These are phyloP conservation scores for Zoanthus gigantus DNA, from an alignment of 92 coral and sea anemone genomes.

Conservation along the genomic window DNA sequence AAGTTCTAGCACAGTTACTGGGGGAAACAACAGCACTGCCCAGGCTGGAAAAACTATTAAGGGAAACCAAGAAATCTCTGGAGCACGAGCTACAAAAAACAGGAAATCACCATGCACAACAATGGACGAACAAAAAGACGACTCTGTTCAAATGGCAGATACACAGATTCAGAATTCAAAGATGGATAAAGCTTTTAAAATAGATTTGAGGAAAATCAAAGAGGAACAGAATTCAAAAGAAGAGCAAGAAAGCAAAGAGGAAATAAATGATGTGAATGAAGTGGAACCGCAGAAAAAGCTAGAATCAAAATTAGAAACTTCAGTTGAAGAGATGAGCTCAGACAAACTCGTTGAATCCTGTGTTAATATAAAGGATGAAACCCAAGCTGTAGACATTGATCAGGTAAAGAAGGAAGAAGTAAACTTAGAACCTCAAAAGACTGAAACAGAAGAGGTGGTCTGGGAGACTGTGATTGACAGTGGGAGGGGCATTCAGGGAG, in stretches of 20 bases:
- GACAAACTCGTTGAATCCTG: background rate
- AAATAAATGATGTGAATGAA: constrained; percentile 5
- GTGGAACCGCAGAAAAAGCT: background rate
- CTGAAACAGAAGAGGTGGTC: constrained; percentile 69
- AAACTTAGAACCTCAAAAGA: constrained; percentile 43
- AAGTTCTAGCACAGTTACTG: constrained; percentile 27
- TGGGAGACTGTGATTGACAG: constrained; percentile 95
- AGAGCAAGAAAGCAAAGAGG: constrained; percentile 16
- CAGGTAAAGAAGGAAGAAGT: constrained; percentile 5
- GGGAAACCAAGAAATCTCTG: constrained; percentile 13
- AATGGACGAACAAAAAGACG: constrained; percentile 30
- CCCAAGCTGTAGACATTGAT: background rate
- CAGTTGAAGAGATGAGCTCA: background rate
- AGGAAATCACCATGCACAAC: constrained; percentile 28
- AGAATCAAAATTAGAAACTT: background rate
- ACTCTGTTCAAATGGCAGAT: background rate
- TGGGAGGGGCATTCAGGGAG: constrained; percentile 68
- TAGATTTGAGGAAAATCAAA: background rate
- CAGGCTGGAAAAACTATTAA: constrained; percentile 36
- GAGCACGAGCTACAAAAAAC: constrained; percentile 9
- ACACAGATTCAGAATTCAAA: background rate
- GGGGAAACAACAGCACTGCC: background rate
- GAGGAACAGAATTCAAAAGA: background rate
- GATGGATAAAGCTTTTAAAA: background rate
- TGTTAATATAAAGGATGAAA: background rate